Base-by-base conservation (phyloP, 2,113 vertebrate genomes). In the Vicugna pacos region DNA sequence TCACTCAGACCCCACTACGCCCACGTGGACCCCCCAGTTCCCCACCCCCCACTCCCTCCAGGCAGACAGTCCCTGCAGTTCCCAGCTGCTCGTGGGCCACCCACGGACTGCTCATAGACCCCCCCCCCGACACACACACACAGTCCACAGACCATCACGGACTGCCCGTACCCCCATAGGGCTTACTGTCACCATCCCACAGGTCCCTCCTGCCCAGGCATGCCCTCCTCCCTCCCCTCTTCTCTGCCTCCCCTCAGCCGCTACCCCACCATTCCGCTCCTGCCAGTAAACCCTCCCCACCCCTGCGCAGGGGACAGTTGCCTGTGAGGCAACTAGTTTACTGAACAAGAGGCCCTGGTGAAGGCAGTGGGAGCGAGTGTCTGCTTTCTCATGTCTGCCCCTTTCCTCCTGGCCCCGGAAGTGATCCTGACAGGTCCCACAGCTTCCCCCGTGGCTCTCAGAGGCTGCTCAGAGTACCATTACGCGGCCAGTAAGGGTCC, bases 101-200 rank as follows among this genome's bases (percentile, higher is more conserved):
- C 62, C 62, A 3, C 5, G 64, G 64, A 1, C 28, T 4, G 4
- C 15, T 10, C 30, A 22, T 0, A 19, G 17, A n/a, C 38, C 38
- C 38, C 38, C 38, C 4, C 38, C 4, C 38, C 35, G 35, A 42
- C 38, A 42, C 38, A 42, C 38, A 42, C 38, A 42, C 38, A 42
- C 4, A 42, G 20, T 16, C 46, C 75, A n/a, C 11, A 28, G 60
- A 62, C 60, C 60, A 62, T 11, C 26, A 8, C 11, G 60, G 60
- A 62, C 26, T 1, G 3, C 12, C 20, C n/a, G 5, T 2, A 15
- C 50, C 2, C 52, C 12, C 12, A 35, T 10, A 64, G 0, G 9
- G 32, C 52, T 8, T 5, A 12, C 32, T 32, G 8, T n/a, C 3
- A 12, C 32, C 32, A 0, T 13, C 6, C 3, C 72, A 14, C 70